Percentiles rank a stretch among this genome's conserved stretches.
Conservation (phyloP, 2,888 invertebrate species). For the Cerastis rubricosa region DNA sequence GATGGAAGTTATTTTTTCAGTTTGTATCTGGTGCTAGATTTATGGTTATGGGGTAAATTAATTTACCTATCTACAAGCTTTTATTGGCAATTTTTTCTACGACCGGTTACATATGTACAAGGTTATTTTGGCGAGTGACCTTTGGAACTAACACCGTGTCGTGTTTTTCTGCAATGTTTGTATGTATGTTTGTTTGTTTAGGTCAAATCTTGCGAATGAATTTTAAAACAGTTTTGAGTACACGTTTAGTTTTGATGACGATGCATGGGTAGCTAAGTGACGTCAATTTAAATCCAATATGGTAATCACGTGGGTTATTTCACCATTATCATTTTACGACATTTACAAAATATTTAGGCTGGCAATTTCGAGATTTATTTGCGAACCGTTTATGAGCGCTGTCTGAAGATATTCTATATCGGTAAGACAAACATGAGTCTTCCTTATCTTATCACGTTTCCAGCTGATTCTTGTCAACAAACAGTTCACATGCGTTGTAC, state of each 20-base stretch:
- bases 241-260: no score
- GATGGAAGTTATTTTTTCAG: not conserved
- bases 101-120: no score
- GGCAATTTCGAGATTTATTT: not conserved
- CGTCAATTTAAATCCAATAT: no score
- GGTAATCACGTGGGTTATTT: no score
- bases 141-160: no score
- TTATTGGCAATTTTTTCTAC: not conserved
- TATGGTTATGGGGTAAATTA: not conserved
- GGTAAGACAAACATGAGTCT: not conserved
- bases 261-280: no score
- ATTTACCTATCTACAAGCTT: no score
- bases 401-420: constrained; percentile 9
- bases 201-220: no score
- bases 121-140: no score
- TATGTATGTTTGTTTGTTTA: no score
- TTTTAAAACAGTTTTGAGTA: no score
- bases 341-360: not conserved
- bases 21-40: not conserved
- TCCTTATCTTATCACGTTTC: constrained; percentile 12
- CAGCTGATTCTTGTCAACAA: constrained; percentile 40
- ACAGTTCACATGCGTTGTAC: not conserved
- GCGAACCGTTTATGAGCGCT: not conserved
- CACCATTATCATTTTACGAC: not conserved
- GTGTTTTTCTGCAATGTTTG: not conserved